phyloP scores from a whole-genome alignment of 2,888 invertebrate genomes.

The Desoria tigrina region DNA sequence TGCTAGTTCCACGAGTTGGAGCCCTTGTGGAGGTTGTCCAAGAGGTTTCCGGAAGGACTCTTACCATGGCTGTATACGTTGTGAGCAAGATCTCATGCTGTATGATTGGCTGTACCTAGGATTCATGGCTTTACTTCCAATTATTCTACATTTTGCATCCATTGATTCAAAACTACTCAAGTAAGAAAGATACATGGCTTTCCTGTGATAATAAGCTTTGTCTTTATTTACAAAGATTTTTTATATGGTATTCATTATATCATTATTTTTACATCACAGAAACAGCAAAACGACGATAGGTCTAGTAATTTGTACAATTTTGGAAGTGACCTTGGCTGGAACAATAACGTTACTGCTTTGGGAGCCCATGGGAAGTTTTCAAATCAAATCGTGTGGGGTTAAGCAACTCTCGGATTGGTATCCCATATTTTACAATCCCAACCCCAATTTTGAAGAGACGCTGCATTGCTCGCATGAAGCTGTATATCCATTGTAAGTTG shows the following conservation, averaged over 20 bases:
- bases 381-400: slow-evolving; percentile 75
- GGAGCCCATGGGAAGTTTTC: slow-evolving; percentile 77
- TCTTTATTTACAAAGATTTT: neutral
- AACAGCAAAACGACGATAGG: slow-evolving; percentile 74
- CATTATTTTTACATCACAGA: slow-evolving; percentile 57
- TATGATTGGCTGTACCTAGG: slow-evolving; percentile 94
- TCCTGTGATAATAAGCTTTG: neutral
- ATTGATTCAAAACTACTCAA: slow-evolving; percentile 65
- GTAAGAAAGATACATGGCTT: slow-evolving; percentile 21
- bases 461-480: slow-evolving; percentile 96
- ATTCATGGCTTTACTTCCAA: slow-evolving; percentile 85
- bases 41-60: slow-evolving; percentile 71
- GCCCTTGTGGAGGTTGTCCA: slow-evolving; percentile 83
- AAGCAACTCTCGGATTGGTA: slow-evolving; percentile 92
- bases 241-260: slow-evolving; percentile 7
- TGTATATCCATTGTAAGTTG: slow-evolving; percentile 89
- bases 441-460: slow-evolving; percentile 82
- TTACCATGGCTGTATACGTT: slow-evolving; percentile 66
- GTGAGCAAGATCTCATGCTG: slow-evolving; percentile 67
- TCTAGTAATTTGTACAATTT: slow-evolving; percentile 77
- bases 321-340: slow-evolving; percentile 77
- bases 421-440: slow-evolving; percentile 89
- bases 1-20: too few relatives aligned
- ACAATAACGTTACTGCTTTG: slow-evolving; percentile 75
- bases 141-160: slow-evolving; percentile 88